Evolutionary conservation across 2,888 invertebrate species (phyloP).

Genomic region (Ptilodon capucinus): DNA sequence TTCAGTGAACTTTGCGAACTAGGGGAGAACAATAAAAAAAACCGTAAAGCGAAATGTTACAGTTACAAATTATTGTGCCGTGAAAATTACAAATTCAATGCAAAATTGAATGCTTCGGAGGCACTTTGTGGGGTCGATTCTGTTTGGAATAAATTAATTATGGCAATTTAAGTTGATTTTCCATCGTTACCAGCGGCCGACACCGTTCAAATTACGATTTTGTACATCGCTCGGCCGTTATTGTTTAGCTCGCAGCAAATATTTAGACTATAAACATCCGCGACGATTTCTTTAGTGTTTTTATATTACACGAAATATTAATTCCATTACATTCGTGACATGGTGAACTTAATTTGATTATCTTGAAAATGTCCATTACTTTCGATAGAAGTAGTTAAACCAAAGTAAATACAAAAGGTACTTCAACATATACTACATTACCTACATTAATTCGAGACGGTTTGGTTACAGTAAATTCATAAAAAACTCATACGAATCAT

Average conservation of each 20-base stretch:
- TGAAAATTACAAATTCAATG: conserved; percentile 78
- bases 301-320: conserved; percentile 1
- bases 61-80: conserved; percentile 80
- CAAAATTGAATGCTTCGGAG: conserved; percentile 74
- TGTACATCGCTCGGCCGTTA: conserved; percentile 48
- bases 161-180: conserved; percentile 70
- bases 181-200: conserved; percentile 56
- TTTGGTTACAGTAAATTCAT: no score
- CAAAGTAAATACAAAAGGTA: no score
- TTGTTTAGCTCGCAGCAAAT: conserved; percentile 42
- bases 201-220: conserved; percentile 73
- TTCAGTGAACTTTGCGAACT: conserved; percentile 44
- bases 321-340: background rate
- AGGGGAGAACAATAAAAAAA: conserved; percentile 54
- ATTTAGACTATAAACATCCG: conserved; percentile 18
- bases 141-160: conserved; percentile 81
- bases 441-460: no score
- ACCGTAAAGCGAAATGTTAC: conserved; percentile 66
- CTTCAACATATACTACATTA: no score
- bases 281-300: background rate
- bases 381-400: background rate
- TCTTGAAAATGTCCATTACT: background rate
- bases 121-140: conserved; percentile 66
- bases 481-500: no score
- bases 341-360: background rate